These are phyloP conservation scores for Baccha elongata DNA, from an alignment of 2,888 invertebrate species.

Conservation along the genomic window DNA sequence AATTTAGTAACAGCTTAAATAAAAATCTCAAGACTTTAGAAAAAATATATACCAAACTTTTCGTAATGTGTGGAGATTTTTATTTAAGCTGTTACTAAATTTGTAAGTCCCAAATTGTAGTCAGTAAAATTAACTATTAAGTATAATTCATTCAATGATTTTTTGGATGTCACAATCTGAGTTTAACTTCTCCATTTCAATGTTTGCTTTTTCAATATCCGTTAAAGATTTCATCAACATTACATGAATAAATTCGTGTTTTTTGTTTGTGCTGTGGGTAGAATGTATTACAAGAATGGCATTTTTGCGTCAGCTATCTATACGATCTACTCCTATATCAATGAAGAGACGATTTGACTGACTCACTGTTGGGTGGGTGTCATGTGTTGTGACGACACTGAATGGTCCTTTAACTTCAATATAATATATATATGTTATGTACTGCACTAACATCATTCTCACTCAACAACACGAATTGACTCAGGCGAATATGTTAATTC, in stretches of 20 bases:
- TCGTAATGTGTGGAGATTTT: too few species aligned
- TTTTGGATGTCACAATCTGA: conserved; percentile 56
- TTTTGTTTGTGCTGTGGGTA: conserved; percentile 46
- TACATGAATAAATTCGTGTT: conserved; percentile 53
- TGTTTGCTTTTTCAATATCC: conserved; percentile 38
- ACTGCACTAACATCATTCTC: conserved; percentile 13
- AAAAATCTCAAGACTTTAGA: too few species aligned
- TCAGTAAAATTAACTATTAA: conserved; percentile 25
- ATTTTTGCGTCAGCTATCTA: conserved; percentile 68
- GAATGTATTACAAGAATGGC: conserved; percentile 54
- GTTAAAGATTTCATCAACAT: conserved; percentile 63
- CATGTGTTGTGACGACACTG: conserved; percentile 8
- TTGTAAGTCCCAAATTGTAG: too few species aligned
- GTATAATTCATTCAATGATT: conserved; percentile 27
- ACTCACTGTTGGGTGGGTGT: conserved; percentile 61
- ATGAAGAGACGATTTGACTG: conserved; percentile 24
- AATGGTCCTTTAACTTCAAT: conserved; percentile 16
- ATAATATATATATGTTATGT: too few species aligned
- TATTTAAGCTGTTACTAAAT: too few species aligned
- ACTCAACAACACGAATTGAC: conserved; percentile 35
- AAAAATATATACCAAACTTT: too few species aligned
- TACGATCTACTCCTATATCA: conserved; percentile 20
- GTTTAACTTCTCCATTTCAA: conserved; percentile 56
- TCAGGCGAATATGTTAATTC: conserved; percentile 28
- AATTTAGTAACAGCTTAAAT: too few species aligned